Evolutionary conservation across 2,113 vertebrate genomes (phyloP).

Genomic region (Centrocercus urophasianus): DNA sequence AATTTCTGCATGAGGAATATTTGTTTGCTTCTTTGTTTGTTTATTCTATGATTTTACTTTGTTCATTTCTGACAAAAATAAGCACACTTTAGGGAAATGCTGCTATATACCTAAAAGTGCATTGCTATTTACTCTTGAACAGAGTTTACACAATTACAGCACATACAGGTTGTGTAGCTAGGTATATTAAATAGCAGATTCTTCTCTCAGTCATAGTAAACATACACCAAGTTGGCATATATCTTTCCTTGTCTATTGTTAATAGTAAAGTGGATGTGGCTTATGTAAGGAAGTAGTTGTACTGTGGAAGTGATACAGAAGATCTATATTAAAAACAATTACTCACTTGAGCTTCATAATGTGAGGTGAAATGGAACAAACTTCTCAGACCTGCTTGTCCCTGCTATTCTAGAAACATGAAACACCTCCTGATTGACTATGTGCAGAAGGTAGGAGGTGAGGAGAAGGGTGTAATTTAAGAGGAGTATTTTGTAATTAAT

Average conservation of each 20-base stretch:
- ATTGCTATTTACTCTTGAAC: not conserved
- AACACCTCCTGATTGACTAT: not conserved
- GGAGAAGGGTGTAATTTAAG: constrained; percentile 30
- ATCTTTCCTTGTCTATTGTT: not conserved
- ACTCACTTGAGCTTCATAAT: not conserved
- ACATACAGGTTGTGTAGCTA: not conserved
- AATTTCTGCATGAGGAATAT: not conserved
- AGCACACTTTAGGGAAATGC: not conserved
- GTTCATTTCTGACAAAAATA: not conserved
- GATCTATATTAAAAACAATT: not conserved
- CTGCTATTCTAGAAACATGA: not conserved
- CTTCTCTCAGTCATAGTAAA: not conserved
- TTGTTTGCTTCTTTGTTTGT: not conserved
- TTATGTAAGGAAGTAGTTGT: not conserved
- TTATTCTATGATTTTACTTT: not conserved
- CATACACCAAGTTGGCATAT: not conserved
- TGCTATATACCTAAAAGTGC: not conserved
- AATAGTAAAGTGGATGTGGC: not conserved
- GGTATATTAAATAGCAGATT: not conserved
- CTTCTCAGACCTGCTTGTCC: not conserved
- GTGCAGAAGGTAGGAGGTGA: not conserved
- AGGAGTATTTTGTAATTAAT: constrained; percentile 38
- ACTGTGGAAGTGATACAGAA: not conserved
- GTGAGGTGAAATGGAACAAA: not conserved
- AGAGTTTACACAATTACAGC: not conserved